phyloP scores from a whole-genome alignment of 2,113 vertebrate species.

The Pelvicachromis taeniatus region DNA sequence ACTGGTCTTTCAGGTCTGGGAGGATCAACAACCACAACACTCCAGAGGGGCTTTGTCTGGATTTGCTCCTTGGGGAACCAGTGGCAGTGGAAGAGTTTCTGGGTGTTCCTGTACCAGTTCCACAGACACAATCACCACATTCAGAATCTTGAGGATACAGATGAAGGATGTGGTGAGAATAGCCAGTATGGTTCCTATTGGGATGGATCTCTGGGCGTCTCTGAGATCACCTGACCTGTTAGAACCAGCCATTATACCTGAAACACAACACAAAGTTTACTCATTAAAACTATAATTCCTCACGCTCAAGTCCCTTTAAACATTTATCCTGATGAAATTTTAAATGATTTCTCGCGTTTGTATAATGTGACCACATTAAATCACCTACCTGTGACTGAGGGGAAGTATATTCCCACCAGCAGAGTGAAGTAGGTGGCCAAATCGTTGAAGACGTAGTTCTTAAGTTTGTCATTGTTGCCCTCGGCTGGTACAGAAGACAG shows the following conservation, averaged over 20 bases:
- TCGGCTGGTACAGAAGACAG: constrained; percentile 42
- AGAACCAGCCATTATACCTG: constrained; percentile 97
- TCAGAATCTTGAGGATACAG: constrained; percentile 82
- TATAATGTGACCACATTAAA: not conserved
- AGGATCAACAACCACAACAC: not conserved
- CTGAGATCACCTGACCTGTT: constrained; percentile 92
- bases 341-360: not conserved
- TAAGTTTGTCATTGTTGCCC: constrained; percentile 13
- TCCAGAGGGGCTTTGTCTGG: not conserved
- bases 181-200: constrained; percentile 91
- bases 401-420: constrained; percentile 96
- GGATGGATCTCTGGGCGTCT: constrained; percentile 94
- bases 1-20: not conserved
- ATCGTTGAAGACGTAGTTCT: constrained; percentile 82
- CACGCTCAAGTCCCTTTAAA: accelerated
- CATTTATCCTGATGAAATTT: not conserved
- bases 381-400: constrained; percentile 87
- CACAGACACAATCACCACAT: not conserved
- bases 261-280: not conserved
- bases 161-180: constrained; percentile 92
- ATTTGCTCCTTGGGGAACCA: not conserved
- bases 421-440: constrained; percentile 89
- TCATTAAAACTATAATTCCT: not conserved
- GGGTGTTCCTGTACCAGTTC: not conserved
- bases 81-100: not conserved